These are phyloP conservation scores for Syngnathoides biaculeatus DNA, from an alignment of 2,113 vertebrate genomes.

Conservation along the genomic window DNA sequence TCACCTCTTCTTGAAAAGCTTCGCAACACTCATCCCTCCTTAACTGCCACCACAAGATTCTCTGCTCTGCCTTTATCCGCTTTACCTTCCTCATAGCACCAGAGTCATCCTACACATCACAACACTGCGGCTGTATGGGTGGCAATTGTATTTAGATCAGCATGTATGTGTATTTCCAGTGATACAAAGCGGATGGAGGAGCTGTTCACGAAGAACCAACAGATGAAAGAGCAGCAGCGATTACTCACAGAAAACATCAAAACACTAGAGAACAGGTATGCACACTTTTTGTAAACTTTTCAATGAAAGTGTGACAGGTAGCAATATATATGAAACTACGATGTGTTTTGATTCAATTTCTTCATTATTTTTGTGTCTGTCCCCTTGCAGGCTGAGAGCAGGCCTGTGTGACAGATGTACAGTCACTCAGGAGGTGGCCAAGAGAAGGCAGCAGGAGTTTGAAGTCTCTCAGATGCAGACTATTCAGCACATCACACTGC, in stretches of 20 bases:
- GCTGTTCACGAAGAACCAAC: conserved; percentile 88
- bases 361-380: not conserved
- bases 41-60: too few relatives aligned
- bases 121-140: too few relatives aligned
- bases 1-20: too few relatives aligned
- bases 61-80: too few relatives aligned
- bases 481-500: conserved; percentile 84
- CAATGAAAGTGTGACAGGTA: not conserved
- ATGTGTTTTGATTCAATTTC: not conserved
- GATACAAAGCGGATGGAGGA: conserved; percentile 90
- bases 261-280: conserved; percentile 89
- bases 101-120: too few relatives aligned
- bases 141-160: too few relatives aligned
- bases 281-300: not conserved
- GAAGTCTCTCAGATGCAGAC: conserved; percentile 84
- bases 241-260: conserved; percentile 88
- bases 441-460: conserved; percentile 85
- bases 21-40: too few relatives aligned
- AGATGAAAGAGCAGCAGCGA: conserved; percentile 88
- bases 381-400: conserved; percentile 78
- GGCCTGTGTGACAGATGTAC: conserved; percentile 93
- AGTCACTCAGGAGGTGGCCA: conserved; percentile 91
- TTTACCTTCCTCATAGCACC: too few relatives aligned
- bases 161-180: conserved; percentile 58
- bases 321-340: not conserved